These are phyloP conservation scores for Eutolmus rufibarbis DNA, from an alignment of 2,888 invertebrate genomes.

Conservation along the genomic window DNA sequence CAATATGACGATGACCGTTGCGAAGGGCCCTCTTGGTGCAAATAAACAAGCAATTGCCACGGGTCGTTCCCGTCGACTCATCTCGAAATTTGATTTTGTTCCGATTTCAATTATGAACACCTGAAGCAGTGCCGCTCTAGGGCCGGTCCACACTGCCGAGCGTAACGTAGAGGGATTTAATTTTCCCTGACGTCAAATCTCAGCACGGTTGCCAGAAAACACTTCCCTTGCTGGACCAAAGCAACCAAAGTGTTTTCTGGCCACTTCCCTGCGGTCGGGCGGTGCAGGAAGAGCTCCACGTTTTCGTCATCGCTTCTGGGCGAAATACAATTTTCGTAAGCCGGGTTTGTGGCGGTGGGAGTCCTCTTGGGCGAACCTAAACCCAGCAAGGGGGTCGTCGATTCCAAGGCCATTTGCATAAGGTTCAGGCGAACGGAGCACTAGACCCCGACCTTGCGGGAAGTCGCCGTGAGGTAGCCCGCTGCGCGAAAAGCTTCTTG, in stretches of 20 bases:
- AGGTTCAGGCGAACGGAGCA: not conserved
- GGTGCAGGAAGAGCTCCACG: too few relatives aligned
- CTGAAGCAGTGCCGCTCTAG: not conserved
- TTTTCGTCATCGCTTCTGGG: not conserved
- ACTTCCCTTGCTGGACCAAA: not conserved
- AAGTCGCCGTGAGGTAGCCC: not conserved
- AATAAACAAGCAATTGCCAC: not conserved
- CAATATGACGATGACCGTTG: not conserved
- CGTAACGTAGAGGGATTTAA: not conserved
- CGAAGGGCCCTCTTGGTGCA: not conserved
- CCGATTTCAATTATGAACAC: conserved; percentile 14
- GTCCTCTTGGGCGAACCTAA: not conserved
- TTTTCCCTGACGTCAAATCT: not conserved
- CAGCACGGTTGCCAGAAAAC: conserved; percentile 2
- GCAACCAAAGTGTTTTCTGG: not conserved
- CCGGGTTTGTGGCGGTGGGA: not conserved
- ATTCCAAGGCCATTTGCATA: not conserved
- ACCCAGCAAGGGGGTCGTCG: not conserved
- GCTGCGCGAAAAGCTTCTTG: not conserved
- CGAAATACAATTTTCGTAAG: not conserved
- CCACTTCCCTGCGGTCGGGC: not conserved
- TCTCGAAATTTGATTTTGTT: conserved; percentile 17
- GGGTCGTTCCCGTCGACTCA: not conserved
- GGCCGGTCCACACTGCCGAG: not conserved
- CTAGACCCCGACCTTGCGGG: not conserved